phyloP scores from a whole-genome alignment of 1,140 invertebrate species.

The Platorchestia sp. region DNA sequence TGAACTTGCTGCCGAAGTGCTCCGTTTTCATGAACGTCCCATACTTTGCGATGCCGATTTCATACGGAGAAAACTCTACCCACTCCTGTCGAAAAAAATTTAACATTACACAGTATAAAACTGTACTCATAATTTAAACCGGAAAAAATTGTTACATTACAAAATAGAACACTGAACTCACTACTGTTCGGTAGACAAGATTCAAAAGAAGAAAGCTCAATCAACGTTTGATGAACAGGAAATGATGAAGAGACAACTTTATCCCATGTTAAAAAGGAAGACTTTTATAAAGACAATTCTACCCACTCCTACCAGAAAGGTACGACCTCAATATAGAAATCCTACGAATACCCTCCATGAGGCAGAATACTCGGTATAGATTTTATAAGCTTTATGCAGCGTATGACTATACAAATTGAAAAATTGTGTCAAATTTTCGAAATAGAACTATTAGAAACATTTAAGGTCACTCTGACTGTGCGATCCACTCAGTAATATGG shows the following conservation, averaged over 20 bases:
- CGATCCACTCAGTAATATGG: background rate
- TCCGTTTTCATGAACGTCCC: slow-evolving; percentile 73
- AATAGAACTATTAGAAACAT: no score
- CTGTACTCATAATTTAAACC: slow-evolving; percentile 4
- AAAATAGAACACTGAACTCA: background rate
- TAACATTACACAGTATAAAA: no score
- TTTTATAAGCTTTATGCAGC: background rate
- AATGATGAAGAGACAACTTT: background rate
- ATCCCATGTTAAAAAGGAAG: no score
- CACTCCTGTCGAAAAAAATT: slow-evolving; percentile 71
- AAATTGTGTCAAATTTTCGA: no score
- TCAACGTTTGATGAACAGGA: background rate
- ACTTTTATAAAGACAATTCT: no score
- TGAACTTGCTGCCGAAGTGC: slow-evolving; percentile 73
- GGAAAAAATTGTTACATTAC: background rate
- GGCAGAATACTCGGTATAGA: background rate
- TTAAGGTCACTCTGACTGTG: no score
- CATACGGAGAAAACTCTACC: slow-evolving; percentile 74
- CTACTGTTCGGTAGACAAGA: background rate
- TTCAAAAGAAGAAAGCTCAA: background rate
- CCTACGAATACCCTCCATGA: background rate
- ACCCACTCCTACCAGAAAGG: background rate
- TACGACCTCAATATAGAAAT: background rate
- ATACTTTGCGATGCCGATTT: slow-evolving; percentile 74
- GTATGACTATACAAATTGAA: no score